Conservation (phyloP, 2,113 vertebrate genomes). For the Opisthocomus hoazin region DNA sequence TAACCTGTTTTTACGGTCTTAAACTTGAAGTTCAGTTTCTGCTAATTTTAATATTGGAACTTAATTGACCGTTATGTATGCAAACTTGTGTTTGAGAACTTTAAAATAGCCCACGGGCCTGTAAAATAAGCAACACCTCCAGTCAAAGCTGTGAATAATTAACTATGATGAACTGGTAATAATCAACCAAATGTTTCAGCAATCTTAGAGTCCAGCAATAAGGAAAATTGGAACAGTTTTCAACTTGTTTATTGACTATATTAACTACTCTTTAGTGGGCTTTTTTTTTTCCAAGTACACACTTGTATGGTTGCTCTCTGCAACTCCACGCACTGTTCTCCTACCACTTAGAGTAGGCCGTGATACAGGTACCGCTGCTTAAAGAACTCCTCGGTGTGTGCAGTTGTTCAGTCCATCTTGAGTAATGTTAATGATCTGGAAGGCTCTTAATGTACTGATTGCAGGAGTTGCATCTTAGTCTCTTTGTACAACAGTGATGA, state of each 20-base stretch:
- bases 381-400: neutral
- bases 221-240: neutral
- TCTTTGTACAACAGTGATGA: neutral
- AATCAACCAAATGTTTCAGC: neutral
- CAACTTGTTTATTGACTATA: neutral
- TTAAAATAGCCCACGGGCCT: neutral
- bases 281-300: neutral
- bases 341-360: neutral
- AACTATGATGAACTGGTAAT: neutral
- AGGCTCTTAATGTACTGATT: neutral
- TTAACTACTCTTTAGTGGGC: neutral
- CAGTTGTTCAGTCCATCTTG: neutral
- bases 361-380: neutral
- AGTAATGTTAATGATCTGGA: neutral
- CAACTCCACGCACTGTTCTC: neutral
- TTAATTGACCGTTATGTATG: neutral
- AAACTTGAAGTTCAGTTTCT: neutral
- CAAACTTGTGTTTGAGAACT: neutral
- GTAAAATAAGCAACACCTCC: neutral
- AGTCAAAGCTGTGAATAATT: neutral
- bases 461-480: neutral
- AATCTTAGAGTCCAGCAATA: neutral
- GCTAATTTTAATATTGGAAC: neutral
- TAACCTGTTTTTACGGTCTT: neutral
- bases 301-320: rapidly evolving